Evolutionary conservation across 2,888 invertebrate genomes (phyloP), one percentile per base, ranked within the genome.

Genomic region (Aspidiotus rigidus): DNA sequence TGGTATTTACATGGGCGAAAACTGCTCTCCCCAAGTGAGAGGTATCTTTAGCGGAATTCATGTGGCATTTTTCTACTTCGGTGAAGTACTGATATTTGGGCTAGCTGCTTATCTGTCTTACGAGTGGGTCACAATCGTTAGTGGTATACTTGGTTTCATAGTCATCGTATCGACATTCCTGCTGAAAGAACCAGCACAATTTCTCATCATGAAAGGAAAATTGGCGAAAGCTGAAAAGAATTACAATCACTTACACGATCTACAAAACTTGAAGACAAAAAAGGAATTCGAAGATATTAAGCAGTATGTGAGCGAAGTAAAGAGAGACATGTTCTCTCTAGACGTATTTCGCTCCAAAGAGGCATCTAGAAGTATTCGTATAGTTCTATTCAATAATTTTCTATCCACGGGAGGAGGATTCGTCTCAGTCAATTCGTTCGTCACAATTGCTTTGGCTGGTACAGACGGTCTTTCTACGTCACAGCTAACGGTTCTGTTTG

Each of bases 1-100:
- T 2, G 72, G 73, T 10, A 56, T 73, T 41, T 74, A 74, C 61
- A 70, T 74, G 2, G 73, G 70, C 13, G 74, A 74, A 70, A 63
- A 44, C 16, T 44, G 63, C 17, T 53, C 63, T 9, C 28, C 63
- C 1, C 13, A 63, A 44, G 9, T 63, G 11, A 42, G 53, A 49
- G 63, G 63, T 44, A 44, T 44, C 7, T 53, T 63, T 3, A 7
- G 15, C 53, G 53, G 11, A 11, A 17, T 63, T 0, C 15, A 11
- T 7, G 8, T 10, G 1, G 8, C 42, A 17, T 63, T 53, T n/a
- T 63, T 63, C 7, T 63, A 16, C 17, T 5, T 17, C 11, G 63
- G 74, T 2, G 73, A 73, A 56, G 56, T 74, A 9, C 53, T 73
- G 3, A 73, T 73, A 64, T 74, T 73, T 69, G 42, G 69, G 9